A percentile compares a stretch with the other conserved stretches of the same genome.
Conservation (phyloP, 2,797 vertebrate species). For the Artibeus jamaicensis region DNA sequence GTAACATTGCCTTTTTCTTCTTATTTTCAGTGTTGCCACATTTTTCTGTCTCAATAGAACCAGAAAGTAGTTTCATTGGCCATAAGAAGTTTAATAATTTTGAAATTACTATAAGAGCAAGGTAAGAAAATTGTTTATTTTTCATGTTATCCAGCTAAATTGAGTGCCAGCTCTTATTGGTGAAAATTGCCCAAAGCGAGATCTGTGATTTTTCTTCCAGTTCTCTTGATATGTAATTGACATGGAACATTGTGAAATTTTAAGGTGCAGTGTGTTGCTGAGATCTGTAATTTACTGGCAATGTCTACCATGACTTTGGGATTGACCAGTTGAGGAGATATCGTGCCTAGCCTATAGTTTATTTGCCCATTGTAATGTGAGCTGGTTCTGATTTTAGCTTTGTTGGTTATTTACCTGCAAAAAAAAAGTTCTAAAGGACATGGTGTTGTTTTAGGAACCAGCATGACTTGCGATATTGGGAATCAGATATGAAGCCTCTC, state of each 20-base stretch:
- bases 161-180: not conserved
- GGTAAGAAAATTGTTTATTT: conserved; percentile 80
- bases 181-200: not conserved
- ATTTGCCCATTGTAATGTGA: conserved; percentile 3
- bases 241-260: not conserved
- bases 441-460: not conserved
- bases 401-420: not conserved
- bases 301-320: not conserved
- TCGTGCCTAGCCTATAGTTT: not conserved
- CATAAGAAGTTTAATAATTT: conserved; percentile 86
- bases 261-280: not conserved
- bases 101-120: conserved; percentile 87
- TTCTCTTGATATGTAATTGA: not conserved
- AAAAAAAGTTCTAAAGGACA: not conserved
- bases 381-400: conserved; percentile 4
- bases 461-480: not conserved
- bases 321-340: not conserved
- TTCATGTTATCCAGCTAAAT: not conserved
- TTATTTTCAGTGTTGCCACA: conserved; percentile 90
- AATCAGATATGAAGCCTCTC: not conserved
- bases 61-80: conserved; percentile 87
- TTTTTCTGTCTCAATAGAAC: conserved; percentile 88
- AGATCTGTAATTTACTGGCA: not conserved
- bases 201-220: not conserved
- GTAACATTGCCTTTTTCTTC: conserved; percentile 43